Evolutionary conservation across 2,797 vertebrate species (phyloP).

Genomic region (Schizopygopsis pylzovi): DNA sequence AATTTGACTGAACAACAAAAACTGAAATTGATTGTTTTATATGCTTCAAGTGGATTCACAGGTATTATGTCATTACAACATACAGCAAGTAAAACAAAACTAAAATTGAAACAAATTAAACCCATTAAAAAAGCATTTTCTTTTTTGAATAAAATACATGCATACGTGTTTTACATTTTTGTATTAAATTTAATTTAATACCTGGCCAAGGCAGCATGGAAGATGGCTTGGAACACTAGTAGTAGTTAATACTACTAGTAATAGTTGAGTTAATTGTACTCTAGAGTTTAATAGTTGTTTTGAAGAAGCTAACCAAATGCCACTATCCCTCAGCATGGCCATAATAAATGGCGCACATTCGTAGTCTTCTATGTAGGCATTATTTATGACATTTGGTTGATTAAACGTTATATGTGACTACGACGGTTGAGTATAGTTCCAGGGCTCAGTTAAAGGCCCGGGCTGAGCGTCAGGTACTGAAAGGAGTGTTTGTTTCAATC

Average conservation of each 20-base stretch:
- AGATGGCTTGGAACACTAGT: neutral
- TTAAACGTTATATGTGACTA: slow-evolving; percentile 15
- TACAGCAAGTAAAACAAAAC: neutral
- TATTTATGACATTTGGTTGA: neutral
- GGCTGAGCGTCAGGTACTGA: slow-evolving; percentile 54
- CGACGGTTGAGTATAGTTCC: neutral
- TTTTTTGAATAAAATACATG: neutral
- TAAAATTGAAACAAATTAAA: neutral
- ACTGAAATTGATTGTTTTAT: neutral
- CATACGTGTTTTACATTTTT: neutral
- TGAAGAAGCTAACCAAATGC: neutral
- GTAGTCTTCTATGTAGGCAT: neutral
- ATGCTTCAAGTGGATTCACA: neutral
- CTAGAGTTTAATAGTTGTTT: neutral
- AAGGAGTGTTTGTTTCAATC: slow-evolving; percentile 65
- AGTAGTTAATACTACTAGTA: neutral
- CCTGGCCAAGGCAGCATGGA: neutral
- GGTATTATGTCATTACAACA: neutral
- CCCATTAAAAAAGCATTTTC: neutral
- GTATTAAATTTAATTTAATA: no score
- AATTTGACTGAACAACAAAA: neutral
- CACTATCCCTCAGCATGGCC: neutral
- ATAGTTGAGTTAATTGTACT: neutral
- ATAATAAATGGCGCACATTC: neutral
- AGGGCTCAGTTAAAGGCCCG: slow-evolving; percentile 50